Evolutionary conservation across 1,140 invertebrate species (phyloP), one percentile per base, ranked within the genome.

Genomic region (Procambarus virginalis): DNA sequence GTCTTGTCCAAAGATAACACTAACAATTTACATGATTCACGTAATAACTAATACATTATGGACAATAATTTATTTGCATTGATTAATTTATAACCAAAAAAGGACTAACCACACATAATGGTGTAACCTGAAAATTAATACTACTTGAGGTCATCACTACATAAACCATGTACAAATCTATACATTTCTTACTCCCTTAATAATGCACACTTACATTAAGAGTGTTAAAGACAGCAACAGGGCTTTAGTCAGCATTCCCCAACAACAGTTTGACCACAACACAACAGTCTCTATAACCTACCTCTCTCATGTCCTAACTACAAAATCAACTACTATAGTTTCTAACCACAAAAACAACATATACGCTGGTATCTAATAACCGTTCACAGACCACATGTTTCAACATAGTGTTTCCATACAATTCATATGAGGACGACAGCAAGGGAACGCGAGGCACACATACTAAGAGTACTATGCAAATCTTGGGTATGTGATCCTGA

Each of bases 281-380:
- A 73, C 34, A 73, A 34, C 68, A 34, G 34, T 34, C 68, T 73
- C 68, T 73, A 73, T 8, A 73, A 73, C 68, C n/a, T 73, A 73
- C n/a, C 68, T 34, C 68, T 73, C 68, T 73, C n/a, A 20, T 73
- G 68, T 73, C 68, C 68, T 73, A 9, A 73, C 68, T 73, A 73
- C 68, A 73, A 73, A n/a, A 34, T 73, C 34, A 34, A 34, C 68
- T 73, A 73, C 3, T 10, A 20, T 34, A 73, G 2, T 73, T 45
- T 34, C 68, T 73, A 73, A 4, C 34, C n/a, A 22, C 22, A 34
- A 34, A 68, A 73, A 73, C n/a, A 34, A 73, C 68, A 73, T 34
- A 34, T 73, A 73, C 68, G 6, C 10, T 9, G 34, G n/a, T 73
- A 73, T 22, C 22, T 34, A 73, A 73, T 20, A 5, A 73, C 22